These are phyloP conservation scores for Tiaroga cobitis DNA, from an alignment of 2,797 vertebrate genomes.

Conservation along the genomic window DNA sequence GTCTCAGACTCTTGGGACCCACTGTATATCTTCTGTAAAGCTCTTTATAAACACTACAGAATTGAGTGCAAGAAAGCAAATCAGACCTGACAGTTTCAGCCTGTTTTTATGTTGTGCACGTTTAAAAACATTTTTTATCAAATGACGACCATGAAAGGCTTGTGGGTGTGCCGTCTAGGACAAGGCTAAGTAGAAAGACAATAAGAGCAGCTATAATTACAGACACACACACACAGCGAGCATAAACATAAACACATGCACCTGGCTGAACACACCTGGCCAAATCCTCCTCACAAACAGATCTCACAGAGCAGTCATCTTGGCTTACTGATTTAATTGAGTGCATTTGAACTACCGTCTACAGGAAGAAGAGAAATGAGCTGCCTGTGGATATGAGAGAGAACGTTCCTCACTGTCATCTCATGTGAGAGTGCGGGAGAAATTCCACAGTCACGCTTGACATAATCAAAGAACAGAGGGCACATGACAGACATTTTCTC, in stretches of 20 bases:
- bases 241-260: not conserved
- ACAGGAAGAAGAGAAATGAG: not conserved
- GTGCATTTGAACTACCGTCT: not conserved
- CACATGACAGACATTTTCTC: not conserved
- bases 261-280: constrained; percentile 25
- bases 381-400: not conserved
- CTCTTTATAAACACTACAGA: constrained; percentile 9
- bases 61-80: not conserved
- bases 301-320: not conserved
- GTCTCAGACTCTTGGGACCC: not conserved
- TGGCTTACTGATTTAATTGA: not conserved
- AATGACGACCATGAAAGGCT: not conserved
- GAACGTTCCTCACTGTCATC: not conserved
- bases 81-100: not conserved
- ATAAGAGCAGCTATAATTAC: constrained; percentile 11
- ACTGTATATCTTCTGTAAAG: not conserved
- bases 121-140: not conserved
- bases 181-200: not conserved
- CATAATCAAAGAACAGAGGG: constrained; percentile 10
- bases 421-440: constrained; percentile 39
- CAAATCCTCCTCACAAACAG: not conserved
- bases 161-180: not conserved
- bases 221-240: not conserved
- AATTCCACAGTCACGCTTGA: constrained; percentile 49
- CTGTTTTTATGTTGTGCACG: not conserved